Conservation (phyloP, 1,140 invertebrate species). For the Pseudomyrmex cubaensis region DNA sequence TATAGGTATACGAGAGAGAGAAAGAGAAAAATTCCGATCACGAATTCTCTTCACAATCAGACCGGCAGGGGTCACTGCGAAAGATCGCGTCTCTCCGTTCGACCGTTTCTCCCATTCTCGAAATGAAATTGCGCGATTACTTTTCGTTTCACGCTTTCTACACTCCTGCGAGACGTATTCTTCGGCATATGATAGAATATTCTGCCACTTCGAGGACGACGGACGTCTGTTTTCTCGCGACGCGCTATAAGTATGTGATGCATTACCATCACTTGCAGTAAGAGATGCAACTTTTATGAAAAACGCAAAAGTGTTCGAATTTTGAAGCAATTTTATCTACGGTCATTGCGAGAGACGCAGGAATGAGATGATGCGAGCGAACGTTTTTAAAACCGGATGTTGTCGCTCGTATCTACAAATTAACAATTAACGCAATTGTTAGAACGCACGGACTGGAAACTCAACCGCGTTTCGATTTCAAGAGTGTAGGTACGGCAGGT, state of each 20-base stretch:
- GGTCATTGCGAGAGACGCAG: background rate
- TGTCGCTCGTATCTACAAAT: constrained; percentile 69
- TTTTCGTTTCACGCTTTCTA: constrained; percentile 66
- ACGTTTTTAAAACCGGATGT: background rate
- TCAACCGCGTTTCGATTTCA: too few species aligned
- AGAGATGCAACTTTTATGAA: background rate
- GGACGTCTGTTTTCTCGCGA: background rate
- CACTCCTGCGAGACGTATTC: background rate
- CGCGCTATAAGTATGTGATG: background rate
- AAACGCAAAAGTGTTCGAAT: too few species aligned
- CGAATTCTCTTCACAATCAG: constrained; percentile 56
- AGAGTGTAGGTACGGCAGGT: constrained; percentile 2
- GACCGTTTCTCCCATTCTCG: constrained; percentile 56
- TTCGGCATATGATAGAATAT: constrained; percentile 36
- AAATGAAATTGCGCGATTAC: constrained; percentile 73
- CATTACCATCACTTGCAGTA: background rate
- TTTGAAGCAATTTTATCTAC: constrained; percentile 11
- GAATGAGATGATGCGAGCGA: constrained; percentile 20
- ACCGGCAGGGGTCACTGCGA: constrained; percentile 49
- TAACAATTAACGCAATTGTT: constrained; percentile 72
- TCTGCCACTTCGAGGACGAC: constrained; percentile 33
- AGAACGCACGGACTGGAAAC: constrained; percentile 37
- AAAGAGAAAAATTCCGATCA: constrained; percentile 64
- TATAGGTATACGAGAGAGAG: too few species aligned
- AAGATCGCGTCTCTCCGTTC: constrained; percentile 58